Percentiles rank a stretch among this genome's conserved stretches.
These are phyloP conservation scores for Oophaga pumilio DNA, from an alignment of 2,113 vertebrate species.

Conservation along the genomic window DNA sequence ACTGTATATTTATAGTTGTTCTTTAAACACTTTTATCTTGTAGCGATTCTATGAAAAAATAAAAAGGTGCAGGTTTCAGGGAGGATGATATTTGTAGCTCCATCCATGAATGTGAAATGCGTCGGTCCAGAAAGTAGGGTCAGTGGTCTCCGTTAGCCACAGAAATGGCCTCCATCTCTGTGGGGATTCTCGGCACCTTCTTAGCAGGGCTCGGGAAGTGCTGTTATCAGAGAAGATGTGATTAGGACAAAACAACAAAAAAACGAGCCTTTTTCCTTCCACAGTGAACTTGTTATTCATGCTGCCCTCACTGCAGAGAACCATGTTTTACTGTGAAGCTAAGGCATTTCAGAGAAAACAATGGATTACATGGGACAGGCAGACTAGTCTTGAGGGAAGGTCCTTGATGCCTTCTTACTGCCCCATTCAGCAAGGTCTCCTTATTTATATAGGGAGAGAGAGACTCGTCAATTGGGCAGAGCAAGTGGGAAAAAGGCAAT, in stretches of 20 bases:
- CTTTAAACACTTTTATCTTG: not conserved
- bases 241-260: not conserved
- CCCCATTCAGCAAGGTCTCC: no score
- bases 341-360: no score
- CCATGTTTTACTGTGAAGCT: no score
- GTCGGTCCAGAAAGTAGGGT: slow-evolving; percentile 33
- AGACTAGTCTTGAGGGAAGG: no score
- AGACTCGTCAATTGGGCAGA: no score
- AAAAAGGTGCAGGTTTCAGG: slow-evolving; percentile 10
- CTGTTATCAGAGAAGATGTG: slow-evolving; percentile 64
- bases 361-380: no score
- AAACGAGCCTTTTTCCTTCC: no score
- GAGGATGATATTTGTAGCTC: not conserved
- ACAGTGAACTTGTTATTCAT: no score
- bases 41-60: not conserved
- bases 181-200: slow-evolving; percentile 94
- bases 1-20: not conserved
- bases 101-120: not conserved
- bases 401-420: no score
- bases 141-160: slow-evolving; percentile 83
- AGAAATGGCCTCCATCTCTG: slow-evolving; percentile 75
- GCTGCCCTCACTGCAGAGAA: no score
- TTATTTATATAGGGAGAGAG: no score
- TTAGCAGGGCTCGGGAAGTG: slow-evolving; percentile 93
- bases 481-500: no score